A percentile compares a stretch with the other conserved stretches of the same genome.
phyloP scores from a whole-genome alignment of 2,113 vertebrate species.

The Falco punctatus region DNA sequence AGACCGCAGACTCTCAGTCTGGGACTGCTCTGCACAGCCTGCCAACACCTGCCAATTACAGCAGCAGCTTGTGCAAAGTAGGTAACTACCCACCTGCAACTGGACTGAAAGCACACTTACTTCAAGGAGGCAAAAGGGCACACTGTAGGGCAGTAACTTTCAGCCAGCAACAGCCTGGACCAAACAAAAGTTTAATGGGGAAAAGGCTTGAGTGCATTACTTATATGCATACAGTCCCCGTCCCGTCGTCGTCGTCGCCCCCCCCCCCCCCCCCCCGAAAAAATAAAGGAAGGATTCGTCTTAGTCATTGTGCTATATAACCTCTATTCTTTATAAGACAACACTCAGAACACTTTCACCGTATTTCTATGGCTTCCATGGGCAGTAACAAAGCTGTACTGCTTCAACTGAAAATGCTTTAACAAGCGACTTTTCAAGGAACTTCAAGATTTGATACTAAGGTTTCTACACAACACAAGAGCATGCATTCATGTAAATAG shows the following conservation, averaged over 20 bases:
- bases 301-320: neutral
- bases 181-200: neutral
- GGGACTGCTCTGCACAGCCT: neutral
- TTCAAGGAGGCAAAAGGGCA: conserved; percentile 17
- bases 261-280: neutral
- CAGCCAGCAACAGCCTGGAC: neutral
- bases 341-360: neutral
- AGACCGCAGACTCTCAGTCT: neutral
- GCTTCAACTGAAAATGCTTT: neutral
- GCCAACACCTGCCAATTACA: neutral
- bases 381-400: neutral
- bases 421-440: neutral
- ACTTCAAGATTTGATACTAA: neutral
- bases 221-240: accelerated
- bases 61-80: neutral
- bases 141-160: neutral
- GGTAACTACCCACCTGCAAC: neutral
- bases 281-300: neutral
- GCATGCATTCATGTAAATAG: neutral
- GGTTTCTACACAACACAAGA: neutral
- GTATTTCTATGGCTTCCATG: neutral
- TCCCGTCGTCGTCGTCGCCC: neutral
- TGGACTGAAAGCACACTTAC: neutral
- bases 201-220: neutral
- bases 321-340: neutral